These are phyloP conservation scores for Pseudomyrmex pallidus DNA, from an alignment of 1,140 invertebrate species.

Conservation along the genomic window DNA sequence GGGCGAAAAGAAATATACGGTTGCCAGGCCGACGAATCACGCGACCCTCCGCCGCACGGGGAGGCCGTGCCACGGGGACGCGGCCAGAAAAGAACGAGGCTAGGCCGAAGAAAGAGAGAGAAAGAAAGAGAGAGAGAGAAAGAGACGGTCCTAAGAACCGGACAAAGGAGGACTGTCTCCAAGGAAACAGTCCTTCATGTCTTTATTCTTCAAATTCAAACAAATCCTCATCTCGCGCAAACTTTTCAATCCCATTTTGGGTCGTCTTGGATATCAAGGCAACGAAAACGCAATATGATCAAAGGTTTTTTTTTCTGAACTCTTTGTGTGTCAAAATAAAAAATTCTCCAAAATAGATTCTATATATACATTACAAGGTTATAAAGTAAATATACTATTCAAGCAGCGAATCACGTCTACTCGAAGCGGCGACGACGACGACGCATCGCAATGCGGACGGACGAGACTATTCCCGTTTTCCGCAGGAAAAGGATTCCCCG, in stretches of 20 bases:
- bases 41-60: constrained; percentile 25
- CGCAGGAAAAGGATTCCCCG: constrained; percentile 39
- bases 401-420: constrained; percentile 5
- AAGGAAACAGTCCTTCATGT: constrained; percentile 1
- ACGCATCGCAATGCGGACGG: constrained; percentile 22
- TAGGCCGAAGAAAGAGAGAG: neutral
- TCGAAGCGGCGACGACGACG: too few relatives aligned
- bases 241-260: too few relatives aligned
- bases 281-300: too few relatives aligned
- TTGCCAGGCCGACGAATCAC: constrained; percentile 62
- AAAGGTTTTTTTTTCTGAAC: too few relatives aligned
- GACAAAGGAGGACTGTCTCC: constrained; percentile 36
- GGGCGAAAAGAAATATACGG: constrained; percentile 62
- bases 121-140: neutral
- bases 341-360: too few relatives aligned
- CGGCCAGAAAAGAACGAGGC: constrained; percentile 1
- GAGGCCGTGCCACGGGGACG: constrained; percentile 1
- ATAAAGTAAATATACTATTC: too few relatives aligned
- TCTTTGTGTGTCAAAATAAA: too few relatives aligned
- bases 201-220: constrained; percentile 19
- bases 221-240: too few relatives aligned
- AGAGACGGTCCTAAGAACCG: neutral
- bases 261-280: too few relatives aligned
- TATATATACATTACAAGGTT: too few relatives aligned
- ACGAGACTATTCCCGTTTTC: constrained; percentile 58